Evolutionary conservation across 1,140 invertebrate species (phyloP), one percentile per base, ranked within the genome.

Genomic region (Drosophila sulfurigaster): DNA sequence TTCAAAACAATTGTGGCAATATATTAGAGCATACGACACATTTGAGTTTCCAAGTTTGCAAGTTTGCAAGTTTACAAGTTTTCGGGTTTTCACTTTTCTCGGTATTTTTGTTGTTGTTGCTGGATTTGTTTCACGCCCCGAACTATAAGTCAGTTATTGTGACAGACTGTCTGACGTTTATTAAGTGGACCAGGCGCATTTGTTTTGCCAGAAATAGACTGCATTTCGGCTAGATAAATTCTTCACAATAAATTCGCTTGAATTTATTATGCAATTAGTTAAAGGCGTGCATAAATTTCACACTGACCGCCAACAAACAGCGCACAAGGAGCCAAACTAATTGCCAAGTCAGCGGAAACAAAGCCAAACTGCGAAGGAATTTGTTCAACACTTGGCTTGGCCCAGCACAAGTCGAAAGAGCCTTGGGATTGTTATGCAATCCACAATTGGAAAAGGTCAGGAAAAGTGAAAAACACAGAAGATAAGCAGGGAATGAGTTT

Each of bases 211-310:
- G 32, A 10, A 35, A 51, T 63, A 32, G 45, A 64, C 13, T 57
- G 57, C 25, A 64, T 28, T 48, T 52, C 25, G 51, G 11, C 10
- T 25, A 48, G 59, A 45, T 75, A 64, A 70, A 72, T 77, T 73
- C 57, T 68, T 16, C 13, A 56, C 71, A 76, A 88, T 82, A 87
- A 87, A 88, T 87, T 78, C 46, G 54, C 51, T 71, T 46, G 56
- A 91, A 91, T 91, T 91, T 91, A 91, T 91, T 91, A 75, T 79
- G 80, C 87, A 91, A 91, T 91, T 87, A 87, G 80, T 79, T 83
- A 83, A 81, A 89, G 64, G 58, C 77, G 30, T 57, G 25, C 62
- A 77, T 76, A 68, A 76, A 72, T 76, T 64, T 41, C 20, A 67
- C 56, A 75, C 66, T 72, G 68, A 48, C 54, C 68, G 56, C 62